Evolutionary conservation across 2,113 vertebrate genomes (phyloP), one percentile per base, ranked within the genome.

Genomic region (Engystomops pustulosus): DNA sequence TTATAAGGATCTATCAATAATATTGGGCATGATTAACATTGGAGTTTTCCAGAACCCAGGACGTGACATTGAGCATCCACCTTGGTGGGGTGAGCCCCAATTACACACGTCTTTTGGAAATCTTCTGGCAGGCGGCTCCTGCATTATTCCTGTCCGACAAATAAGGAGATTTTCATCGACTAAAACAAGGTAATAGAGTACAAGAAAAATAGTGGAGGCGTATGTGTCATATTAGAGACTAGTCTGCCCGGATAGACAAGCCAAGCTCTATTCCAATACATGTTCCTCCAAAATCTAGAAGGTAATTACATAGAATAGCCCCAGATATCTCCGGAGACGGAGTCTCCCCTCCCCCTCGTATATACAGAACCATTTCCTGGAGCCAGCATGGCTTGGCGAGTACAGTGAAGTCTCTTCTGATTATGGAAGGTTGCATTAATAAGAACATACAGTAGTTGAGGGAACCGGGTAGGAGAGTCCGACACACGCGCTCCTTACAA

Each of bases 291-390:
- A 69, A 78, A 78, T 68, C 44, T 51, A 78, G 45, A 68, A 55
- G 74, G 83, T 58, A 58, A 78, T 79, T 49, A 38, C 44, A 17
- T 14, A 84, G 74, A 69, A 76, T 76, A 65, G 81, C 41, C 71
- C 41, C 18, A 34, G 25, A 45, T 76, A 68, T 77, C 75, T 41
- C 83, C 4, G 15, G 82, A 84, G 82, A 84, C 65, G 23, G 60
- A 58, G 74, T 47, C 82, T 55, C 38, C 47, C 45, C 47, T 69
- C 67, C 62, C 82, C 74, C 82, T 84, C 82, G 45, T 84, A 65
- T 84, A 84, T 84, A 84, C 82, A 84, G 47, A 77, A 84, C 78
- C 41, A 78, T 78, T 84, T 84, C 62, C 82, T 78, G 82, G 82
- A 84, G 82, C 82, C 82, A 55, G 60, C n/a, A n/a, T 36, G 45